A percentile compares a stretch with the other conserved stretches of the same genome.
Evolutionary conservation across 2,113 vertebrate genomes (phyloP).

Genomic region (Corythoichthys intestinalis): DNA sequence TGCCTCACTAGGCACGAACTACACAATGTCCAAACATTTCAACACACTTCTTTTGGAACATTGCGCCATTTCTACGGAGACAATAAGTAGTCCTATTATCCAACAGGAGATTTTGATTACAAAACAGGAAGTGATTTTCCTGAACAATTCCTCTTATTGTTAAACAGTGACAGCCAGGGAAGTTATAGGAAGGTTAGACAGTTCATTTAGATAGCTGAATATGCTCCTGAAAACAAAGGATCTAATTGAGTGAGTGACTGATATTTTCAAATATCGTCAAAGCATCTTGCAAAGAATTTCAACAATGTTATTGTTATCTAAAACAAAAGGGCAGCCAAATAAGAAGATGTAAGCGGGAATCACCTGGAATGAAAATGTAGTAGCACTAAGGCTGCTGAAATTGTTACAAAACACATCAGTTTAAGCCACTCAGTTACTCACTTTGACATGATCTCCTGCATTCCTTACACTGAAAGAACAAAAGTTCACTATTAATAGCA

Average conservation of each 20-base stretch:
- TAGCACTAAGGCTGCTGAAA: too few species aligned
- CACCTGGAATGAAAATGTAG: too few species aligned
- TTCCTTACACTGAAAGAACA: too few species aligned
- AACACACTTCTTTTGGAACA: constrained; percentile 12
- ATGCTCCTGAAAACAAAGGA: constrained; percentile 8
- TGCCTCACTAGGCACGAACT: too few species aligned
- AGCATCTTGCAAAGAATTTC: constrained; percentile 4
- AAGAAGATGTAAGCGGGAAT: too few species aligned
- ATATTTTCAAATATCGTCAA: constrained; percentile 6
- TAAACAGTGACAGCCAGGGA: constrained; percentile 6
- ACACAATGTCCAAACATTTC: background rate
- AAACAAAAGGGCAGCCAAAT: background rate
- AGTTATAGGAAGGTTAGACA: constrained; percentile 21
- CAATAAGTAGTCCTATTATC: background rate
- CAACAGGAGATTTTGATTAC: constrained; percentile 6
- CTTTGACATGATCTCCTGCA: too few species aligned
- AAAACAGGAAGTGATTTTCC: constrained; percentile 42
- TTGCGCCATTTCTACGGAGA: background rate
- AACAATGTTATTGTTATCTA: background rate
- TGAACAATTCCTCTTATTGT: constrained; percentile 8
- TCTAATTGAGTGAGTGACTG: constrained; percentile 9
- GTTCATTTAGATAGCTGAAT: constrained; percentile 26
- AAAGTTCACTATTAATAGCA: too few species aligned
- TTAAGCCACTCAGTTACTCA: too few species aligned
- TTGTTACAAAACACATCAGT: too few species aligned